phyloP scores from a whole-genome alignment of 30 jellyfish, hydroid and myxozoan genomes.

The Aurelia sp. region DNA sequence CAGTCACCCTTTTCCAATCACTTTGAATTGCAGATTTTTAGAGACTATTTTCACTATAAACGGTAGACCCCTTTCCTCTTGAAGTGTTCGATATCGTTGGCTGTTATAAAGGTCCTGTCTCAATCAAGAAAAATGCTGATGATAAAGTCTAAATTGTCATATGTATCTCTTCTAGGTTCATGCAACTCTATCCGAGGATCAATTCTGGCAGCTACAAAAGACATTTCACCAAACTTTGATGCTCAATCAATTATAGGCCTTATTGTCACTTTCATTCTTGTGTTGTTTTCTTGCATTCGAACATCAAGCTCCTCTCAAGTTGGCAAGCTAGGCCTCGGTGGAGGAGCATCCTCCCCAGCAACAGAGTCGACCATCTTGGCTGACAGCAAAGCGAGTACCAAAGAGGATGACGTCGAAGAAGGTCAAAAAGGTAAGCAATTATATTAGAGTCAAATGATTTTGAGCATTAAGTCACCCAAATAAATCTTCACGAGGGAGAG shows the following conservation, averaged over 20 bases:
- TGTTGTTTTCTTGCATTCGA: conserved; percentile 85
- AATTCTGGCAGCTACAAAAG: conserved; percentile 50
- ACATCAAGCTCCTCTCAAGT: conserved; percentile 92
- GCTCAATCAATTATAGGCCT: conserved; percentile 97
- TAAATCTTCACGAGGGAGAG: too few species aligned
- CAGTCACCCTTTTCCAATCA: too few species aligned
- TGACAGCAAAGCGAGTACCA: conserved; percentile 24
- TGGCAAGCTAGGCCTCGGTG: conserved; percentile 81
- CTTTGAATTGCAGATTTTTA: too few species aligned
- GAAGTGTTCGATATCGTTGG: too few species aligned
- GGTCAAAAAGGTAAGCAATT: conserved; percentile 5
- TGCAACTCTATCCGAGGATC: conserved; percentile 80
- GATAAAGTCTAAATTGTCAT: too few species aligned
- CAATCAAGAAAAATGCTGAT: too few species aligned
- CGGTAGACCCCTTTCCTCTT: too few species aligned
- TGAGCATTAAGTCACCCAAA: too few species aligned
- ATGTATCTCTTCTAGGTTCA: conserved; percentile 31
- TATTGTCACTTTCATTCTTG: conserved; percentile 84
- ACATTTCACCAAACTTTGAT: conserved; percentile 71
- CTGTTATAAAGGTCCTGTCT: too few species aligned
- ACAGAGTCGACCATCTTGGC: conserved; percentile 64
- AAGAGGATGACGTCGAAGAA: conserved; percentile 29
- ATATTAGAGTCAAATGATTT: too few species aligned
- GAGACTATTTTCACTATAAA: too few species aligned
- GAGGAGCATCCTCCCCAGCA: conserved; percentile 62